Evolutionary conservation across 2,888 invertebrate genomes (phyloP), one percentile per base, ranked within the genome.

Genomic region (Lomographa bimaculata): DNA sequence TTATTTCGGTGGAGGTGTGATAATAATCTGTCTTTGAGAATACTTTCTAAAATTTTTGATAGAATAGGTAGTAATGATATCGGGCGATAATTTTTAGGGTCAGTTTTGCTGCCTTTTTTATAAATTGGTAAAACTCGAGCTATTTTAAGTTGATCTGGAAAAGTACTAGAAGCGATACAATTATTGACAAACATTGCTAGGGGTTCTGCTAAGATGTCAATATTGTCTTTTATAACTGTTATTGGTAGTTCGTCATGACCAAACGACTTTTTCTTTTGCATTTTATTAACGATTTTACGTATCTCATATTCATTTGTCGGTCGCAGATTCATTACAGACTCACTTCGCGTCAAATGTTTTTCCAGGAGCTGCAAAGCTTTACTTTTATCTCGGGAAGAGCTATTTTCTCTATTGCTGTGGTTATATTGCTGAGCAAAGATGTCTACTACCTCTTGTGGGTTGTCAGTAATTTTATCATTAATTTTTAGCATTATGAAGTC

Each of bases 91-190:
- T 24, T 12, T n/a, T 24, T 24, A 5, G 12, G 2, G n/a, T 24
- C 24, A 12, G 11, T 12, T 24, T 24, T 24, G 1, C 8, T 6
- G 2, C 24, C 24, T 24, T 24, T 24, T 24, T 24, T 23, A 11
- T 24, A 11, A n/a, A 24, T 24, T 2, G 24, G 24, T 1, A 24
- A 3, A n/a, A 24, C 12, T 1, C 24, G 5, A n/a, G 24, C 24
- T 2, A 12, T n/a, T n/a, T 24, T 24, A 1, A 24, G 11, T 11
- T 24, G 24, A 2, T 24, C 11, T 2, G 24, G 24, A 24, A 24
- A 24, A 6, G 11, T 11, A n/a, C 2, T 11, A 2, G 5, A n/a
- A 6, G 1, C 2, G n/a, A 24, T 24, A 7, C 24, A 24, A 1
- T 24, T 24, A 24, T 24, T 24, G 7, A 11, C 6, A 11, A 12